Percentiles rank a stretch among this genome's conserved stretches.
Evolutionary conservation across 2,888 invertebrate genomes (phyloP).

Genomic region (Sussaba pulchella): DNA sequence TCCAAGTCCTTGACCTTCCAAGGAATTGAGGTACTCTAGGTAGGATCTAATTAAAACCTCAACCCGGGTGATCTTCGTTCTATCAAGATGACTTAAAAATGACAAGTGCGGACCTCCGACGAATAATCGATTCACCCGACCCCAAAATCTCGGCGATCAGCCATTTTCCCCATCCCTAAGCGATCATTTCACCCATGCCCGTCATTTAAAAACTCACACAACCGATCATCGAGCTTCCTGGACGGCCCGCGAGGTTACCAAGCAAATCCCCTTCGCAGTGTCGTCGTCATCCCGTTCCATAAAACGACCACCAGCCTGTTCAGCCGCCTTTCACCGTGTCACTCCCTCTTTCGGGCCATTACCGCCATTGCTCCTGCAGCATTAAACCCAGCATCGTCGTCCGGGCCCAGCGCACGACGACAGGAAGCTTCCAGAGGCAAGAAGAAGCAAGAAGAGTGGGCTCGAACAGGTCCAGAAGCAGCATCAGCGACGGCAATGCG

Average conservation of each 20-base stretch:
- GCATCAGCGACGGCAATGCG: constrained; percentile 62
- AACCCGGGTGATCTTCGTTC: too few species aligned
- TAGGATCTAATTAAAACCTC: too few species aligned
- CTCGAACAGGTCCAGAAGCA: constrained; percentile 58
- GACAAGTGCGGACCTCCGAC: too few species aligned
- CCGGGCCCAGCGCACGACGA: constrained; percentile 73
- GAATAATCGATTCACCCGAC: too few species aligned
- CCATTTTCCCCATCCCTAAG: too few species aligned
- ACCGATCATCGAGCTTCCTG: not conserved
- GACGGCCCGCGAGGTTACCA: not conserved
- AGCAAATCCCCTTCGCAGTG: constrained; percentile 24
- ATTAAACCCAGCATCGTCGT: constrained; percentile 64
- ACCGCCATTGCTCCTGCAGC: constrained; percentile 10
- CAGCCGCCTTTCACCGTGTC: constrained; percentile 1
- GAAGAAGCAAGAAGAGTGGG: constrained; percentile 34
- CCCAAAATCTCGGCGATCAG: too few species aligned
- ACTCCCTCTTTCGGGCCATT: constrained; percentile 16
- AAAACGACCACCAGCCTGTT: not conserved
- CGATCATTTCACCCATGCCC: too few species aligned
- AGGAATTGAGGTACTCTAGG: too few species aligned
- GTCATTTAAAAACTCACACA: not conserved
- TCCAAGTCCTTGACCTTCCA: too few species aligned
- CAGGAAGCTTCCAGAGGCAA: constrained; percentile 70
- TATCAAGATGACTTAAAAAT: too few species aligned
- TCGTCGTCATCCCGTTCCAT: not conserved